These are phyloP conservation scores for Myopa testacea DNA, from an alignment of 2,888 invertebrate genomes.

Conservation along the genomic window DNA sequence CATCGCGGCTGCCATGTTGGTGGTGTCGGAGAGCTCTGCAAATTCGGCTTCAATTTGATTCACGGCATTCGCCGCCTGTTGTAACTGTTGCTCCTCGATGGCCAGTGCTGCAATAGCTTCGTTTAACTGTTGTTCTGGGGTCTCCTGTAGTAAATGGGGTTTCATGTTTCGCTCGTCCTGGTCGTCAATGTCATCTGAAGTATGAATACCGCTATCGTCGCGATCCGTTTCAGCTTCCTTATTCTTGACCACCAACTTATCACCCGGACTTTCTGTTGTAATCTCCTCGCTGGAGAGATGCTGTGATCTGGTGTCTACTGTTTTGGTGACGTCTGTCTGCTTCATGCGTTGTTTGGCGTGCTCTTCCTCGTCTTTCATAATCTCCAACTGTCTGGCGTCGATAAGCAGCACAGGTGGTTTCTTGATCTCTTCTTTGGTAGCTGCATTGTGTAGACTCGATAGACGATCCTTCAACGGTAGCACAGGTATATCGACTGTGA, in stretches of 20 bases:
- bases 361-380: conserved; percentile 68
- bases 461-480: conserved; percentile 67
- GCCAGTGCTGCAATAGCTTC: conserved; percentile 62
- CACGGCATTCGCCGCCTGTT: conserved; percentile 61
- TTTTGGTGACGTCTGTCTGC: conserved; percentile 16
- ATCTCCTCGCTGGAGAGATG: neutral
- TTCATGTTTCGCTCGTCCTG: conserved; percentile 43
- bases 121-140: conserved; percentile 59
- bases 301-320: neutral
- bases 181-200: conserved; percentile 71
- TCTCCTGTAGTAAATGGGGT: conserved; percentile 46
- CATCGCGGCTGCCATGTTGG: conserved; percentile 37
- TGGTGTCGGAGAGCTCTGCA: conserved; percentile 55
- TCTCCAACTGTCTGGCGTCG: conserved; percentile 70
- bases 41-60: conserved; percentile 64
- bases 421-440: conserved; percentile 65
- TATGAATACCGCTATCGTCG: conserved; percentile 78
- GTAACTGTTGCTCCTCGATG: conserved; percentile 59
- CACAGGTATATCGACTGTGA: conserved; percentile 63
- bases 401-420: conserved; percentile 63
- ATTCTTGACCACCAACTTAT: neutral
- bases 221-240: conserved; percentile 70
- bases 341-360: conserved; percentile 52
- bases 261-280: neutral
- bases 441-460: conserved; percentile 65